Conservation (phyloP, 1,140 invertebrate genomes). For the Euura lappo region DNA sequence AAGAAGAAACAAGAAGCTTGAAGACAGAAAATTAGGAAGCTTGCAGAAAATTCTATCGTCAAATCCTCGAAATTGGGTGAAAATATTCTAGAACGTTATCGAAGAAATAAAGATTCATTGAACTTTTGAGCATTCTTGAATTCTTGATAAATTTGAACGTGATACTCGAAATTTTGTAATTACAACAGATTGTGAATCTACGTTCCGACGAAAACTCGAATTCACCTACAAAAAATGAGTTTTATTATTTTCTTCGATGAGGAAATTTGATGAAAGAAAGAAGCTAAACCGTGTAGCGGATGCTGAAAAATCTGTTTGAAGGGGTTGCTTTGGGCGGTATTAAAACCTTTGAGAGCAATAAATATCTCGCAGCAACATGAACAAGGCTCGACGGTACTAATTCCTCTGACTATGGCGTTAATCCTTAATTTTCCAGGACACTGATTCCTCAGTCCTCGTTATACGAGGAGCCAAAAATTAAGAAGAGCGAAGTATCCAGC, state of each 20-base stretch:
- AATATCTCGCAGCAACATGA: background rate
- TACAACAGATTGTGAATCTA: background rate
- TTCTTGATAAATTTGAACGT: background rate
- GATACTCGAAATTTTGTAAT: background rate
- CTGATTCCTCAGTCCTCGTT: conserved; percentile 17
- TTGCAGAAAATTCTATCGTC: background rate
- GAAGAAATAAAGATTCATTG: background rate
- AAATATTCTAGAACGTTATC: too few species aligned
- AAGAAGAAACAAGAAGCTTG: background rate
- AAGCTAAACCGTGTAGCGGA: background rate
- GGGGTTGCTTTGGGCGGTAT: background rate
- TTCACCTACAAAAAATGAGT: background rate
- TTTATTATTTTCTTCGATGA: background rate
- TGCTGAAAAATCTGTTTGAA: background rate
- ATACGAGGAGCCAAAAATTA: conserved; percentile 13
- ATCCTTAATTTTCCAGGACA: conserved; percentile 48
- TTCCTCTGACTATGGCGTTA: conserved; percentile 22
- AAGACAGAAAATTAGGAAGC: background rate
- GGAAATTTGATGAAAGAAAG: background rate
- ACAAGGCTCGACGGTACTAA: too few species aligned
- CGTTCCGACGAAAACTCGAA: background rate
- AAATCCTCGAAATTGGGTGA: background rate
- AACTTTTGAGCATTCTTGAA: background rate
- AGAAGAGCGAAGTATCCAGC: conserved; percentile 8
- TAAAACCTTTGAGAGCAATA: background rate